Evolutionary conservation across 2,113 vertebrate genomes (phyloP), one percentile per base, ranked within the genome.

Genomic region (Oncorhynchus kisutch): DNA sequence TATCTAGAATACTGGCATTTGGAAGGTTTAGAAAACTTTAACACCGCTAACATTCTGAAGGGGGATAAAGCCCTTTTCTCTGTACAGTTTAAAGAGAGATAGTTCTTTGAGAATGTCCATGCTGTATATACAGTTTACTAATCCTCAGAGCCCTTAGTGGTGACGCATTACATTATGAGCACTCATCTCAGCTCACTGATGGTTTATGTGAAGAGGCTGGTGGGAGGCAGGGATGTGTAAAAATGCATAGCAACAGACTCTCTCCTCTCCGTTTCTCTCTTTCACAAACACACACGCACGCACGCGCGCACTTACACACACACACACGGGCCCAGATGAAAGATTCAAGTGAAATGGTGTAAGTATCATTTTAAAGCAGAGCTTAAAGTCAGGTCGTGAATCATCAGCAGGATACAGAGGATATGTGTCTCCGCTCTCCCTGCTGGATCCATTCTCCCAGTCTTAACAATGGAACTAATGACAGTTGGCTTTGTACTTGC

Each of bases 241-340:
- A 89, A 90, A 89, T 87, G 89, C 91, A 92, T 92, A 88, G 91
- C 91, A 90, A 92, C 91, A 89, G 91, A 82, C 81, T 88, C 83
- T 73, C 72, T 54, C 67, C 48, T 73, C 71, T 70, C 72, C 11
- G 16, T 18, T 62, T 24, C 60, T 24, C 62, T 22, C 29, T 54
- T 5, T 20, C 62, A 29, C 60, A 74, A 34, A 12, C 31, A 68
- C 69, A 27, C 60, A 74, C 60, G 12, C 31, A 68, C 69, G 77
- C 78, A 71, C 74, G 82, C 85, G 78, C 62, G n/a, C 60, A 74
- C 60, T 27, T 13, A 68, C 69, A 80, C 78, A 71, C 75, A 85
- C 85, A 79, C 20, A 20, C 57, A 31, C 68, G 0, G 1, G 5
- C 73, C 75, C 48, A 51, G 82, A 82, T 83, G 82, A 84, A 88